Evolutionary conservation across 2,113 vertebrate genomes (phyloP).

Genomic region (Hystrix cristata): DNA sequence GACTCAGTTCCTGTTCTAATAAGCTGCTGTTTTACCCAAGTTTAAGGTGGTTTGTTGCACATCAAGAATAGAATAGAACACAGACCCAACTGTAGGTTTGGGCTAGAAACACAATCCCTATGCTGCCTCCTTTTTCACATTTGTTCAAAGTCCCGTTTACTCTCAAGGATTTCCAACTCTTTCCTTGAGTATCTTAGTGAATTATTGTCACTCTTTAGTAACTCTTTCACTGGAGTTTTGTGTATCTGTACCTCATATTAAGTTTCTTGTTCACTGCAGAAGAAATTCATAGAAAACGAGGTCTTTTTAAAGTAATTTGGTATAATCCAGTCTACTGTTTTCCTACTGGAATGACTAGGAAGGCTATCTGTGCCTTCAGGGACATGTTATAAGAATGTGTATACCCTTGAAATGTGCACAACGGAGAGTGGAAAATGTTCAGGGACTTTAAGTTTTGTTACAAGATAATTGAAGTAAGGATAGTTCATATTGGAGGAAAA

Average conservation of each 20-base stretch:
- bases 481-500: constrained; percentile 6
- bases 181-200: neutral
- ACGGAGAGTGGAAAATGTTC: constrained; percentile 12
- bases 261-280: constrained; percentile 25
- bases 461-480: neutral
- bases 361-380: neutral
- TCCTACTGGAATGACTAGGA: neutral
- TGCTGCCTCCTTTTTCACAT: neutral
- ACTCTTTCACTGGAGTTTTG: neutral
- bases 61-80: neutral
- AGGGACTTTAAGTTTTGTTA: neutral
- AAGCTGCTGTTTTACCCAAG: neutral
- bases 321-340: neutral
- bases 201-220: neutral
- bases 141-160: neutral
- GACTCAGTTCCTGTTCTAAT: neutral
- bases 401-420: neutral
- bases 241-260: neutral
- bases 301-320: neutral
- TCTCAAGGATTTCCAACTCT: neutral
- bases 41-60: neutral
- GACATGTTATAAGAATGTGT: neutral
- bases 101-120: neutral
- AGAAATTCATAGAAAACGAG: constrained; percentile 3
- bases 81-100: neutral